Evolutionary conservation across 2,888 invertebrate species (phyloP), one percentile per base, ranked within the genome.

Genomic region (Drosophila infuscata): DNA sequence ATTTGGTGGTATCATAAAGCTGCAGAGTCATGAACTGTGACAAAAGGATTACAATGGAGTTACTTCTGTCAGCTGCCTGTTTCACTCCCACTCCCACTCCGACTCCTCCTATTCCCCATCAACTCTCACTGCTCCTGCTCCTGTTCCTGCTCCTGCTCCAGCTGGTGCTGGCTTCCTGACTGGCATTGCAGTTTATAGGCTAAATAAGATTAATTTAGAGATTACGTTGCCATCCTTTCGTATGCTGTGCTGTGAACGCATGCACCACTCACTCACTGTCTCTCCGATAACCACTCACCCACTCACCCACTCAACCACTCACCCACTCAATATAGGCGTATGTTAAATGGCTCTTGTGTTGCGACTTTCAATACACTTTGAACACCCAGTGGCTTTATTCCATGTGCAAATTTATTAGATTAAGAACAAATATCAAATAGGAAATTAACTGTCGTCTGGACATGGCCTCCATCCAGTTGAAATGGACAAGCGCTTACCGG

Each of bases 351-450:
- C n/a, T 56, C 15, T 9, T 17, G 33, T 33, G n/a, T 15, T 38
- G 20, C 20, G 29, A 29, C 30, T 57, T 57, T n/a, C 43, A 57
- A 32, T 41, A 32, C n/a, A 41, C 25, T 36, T 29, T 9, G 53
- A 15, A 6, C 25, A 7, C 8, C 57, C 71, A 51, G 70, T 71
- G 73, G 72, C 82, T 84, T 73, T 49, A 68, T 67, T 62, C 70
- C 65, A 69, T 70, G 76, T 79, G 77, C 82, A 78, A 83, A 89
- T 87, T 89, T 83, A 87, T 88, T 90, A 86, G 89, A 86, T 90
- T 87, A 90, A 87, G 87, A 90, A 79, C 90, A 87, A 90, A 87
- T 88, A 87, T 90, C 87, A 87, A 87, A 90, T 77, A 90, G 87
- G 87, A 87, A 87, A 87, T 87, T 87, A 87, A 89, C 88, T 87